These are phyloP conservation scores for Tetragonula carbonaria DNA, from an alignment of 2,888 invertebrate genomes.

Conservation along the genomic window DNA sequence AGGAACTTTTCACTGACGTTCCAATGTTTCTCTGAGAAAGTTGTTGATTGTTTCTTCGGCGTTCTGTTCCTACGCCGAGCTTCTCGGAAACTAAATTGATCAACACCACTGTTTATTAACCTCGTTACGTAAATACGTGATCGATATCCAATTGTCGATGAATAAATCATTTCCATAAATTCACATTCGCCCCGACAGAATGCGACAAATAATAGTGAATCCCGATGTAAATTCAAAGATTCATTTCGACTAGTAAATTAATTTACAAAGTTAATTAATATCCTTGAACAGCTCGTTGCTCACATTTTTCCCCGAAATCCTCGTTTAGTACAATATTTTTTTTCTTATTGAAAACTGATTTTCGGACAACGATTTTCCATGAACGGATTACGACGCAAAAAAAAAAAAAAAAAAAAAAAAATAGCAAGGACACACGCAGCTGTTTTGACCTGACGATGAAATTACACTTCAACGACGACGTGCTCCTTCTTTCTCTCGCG, in stretches of 20 bases:
- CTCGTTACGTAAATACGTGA: too few relatives aligned
- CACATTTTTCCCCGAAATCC: neutral
- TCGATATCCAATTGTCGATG: too few relatives aligned
- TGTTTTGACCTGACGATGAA: neutral
- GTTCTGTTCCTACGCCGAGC: too few relatives aligned
- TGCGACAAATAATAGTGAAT: too few relatives aligned
- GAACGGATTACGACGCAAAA: too few relatives aligned
- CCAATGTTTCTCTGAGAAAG: neutral
- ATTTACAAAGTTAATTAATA: too few relatives aligned
- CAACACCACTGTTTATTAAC: neutral
- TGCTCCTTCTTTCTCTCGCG: neutral
- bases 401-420: neutral
- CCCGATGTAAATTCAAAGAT: too few relatives aligned
- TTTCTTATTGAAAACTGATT: too few relatives aligned
- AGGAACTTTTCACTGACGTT: neutral
- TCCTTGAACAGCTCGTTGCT: neutral
- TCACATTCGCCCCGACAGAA: too few relatives aligned
- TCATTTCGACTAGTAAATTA: too few relatives aligned
- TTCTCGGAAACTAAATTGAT: neutral
- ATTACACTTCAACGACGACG: constrained; percentile 1
- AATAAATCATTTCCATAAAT: too few relatives aligned
- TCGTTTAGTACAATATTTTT: neutral
- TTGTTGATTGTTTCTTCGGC: neutral
- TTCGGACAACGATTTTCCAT: too few relatives aligned
- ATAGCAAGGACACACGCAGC: neutral